Evolutionary conservation across 2,113 vertebrate genomes (phyloP).

Genomic region (Crotalus helleri): DNA sequence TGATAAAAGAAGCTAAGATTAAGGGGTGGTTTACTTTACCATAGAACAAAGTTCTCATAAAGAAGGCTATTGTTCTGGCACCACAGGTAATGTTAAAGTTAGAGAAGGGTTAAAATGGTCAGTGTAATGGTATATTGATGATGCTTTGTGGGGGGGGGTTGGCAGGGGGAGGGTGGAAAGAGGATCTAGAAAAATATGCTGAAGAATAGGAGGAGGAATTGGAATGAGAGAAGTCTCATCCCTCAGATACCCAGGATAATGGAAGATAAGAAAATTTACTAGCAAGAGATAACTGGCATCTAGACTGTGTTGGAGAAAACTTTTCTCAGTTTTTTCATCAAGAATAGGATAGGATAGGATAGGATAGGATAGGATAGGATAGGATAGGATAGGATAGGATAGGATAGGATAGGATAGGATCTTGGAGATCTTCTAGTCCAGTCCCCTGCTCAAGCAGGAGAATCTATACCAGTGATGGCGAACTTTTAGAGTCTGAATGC

Average conservation of each 20-base stretch:
- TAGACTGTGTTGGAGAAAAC: too few species aligned
- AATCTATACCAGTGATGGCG: too few species aligned
- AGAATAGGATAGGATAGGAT: too few species aligned
- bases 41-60: neutral
- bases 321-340: too few species aligned
- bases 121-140: neutral
- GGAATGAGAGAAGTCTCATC: neutral
- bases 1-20: neutral
- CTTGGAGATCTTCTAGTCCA: too few species aligned
- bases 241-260: neutral
- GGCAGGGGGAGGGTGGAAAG: neutral
- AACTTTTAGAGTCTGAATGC: too few species aligned
- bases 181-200: neutral
- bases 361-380: too few species aligned
- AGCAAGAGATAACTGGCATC: neutral
- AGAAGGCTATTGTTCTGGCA: neutral
- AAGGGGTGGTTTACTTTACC: neutral
- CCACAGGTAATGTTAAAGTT: neutral
- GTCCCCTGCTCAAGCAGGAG: too few species aligned
- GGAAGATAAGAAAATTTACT: neutral
- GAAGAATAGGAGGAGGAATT: neutral
- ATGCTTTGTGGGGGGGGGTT: neutral
- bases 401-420: too few species aligned
- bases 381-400: too few species aligned
- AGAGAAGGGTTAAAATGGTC: neutral